phyloP scores from a whole-genome alignment of 2,888 invertebrate genomes.

The Lepidonotus clava region DNA sequence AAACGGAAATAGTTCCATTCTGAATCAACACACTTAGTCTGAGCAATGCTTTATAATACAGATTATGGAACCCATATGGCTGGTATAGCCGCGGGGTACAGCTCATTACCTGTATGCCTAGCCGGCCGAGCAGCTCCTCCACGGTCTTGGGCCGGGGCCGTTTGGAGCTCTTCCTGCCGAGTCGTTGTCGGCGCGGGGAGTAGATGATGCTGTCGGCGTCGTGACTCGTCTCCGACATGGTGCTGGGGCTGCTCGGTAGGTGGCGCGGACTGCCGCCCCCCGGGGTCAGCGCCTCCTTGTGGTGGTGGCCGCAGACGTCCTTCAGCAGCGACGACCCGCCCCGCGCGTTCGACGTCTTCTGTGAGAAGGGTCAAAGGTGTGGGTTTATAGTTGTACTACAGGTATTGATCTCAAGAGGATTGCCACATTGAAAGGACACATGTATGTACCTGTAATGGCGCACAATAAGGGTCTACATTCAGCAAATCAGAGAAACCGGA shows the following conservation, averaged over 20 bases:
- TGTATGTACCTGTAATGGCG: no score
- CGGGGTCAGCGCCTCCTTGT: conserved; percentile 18
- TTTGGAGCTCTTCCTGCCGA: conserved; percentile 38
- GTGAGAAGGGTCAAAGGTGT: not conserved
- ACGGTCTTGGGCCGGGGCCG: conserved; percentile 83
- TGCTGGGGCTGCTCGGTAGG: conserved; percentile 25
- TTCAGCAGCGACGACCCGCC: not conserved
- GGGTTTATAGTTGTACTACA: not conserved
- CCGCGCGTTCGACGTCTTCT: not conserved
- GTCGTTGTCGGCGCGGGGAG: conserved; percentile 37
- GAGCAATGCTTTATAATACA: no score
- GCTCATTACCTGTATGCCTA: conserved; percentile 86
- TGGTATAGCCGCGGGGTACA: no score
- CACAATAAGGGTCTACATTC: no score
- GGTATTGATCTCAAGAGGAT: not conserved
- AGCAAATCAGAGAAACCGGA: no score
- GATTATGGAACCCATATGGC: no score
- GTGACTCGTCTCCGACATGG: conserved; percentile 30
- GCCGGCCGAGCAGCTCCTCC: conserved; percentile 92
- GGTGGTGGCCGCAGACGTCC: not conserved
- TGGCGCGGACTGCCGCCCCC: conserved; percentile 12
- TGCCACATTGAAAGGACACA: no score
- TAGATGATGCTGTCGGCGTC: conserved; percentile 35
- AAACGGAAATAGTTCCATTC: no score
- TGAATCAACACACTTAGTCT: no score